Evolutionary conservation across 2,888 invertebrate species (phyloP).

Genomic region (Agriopis aurantiaria): DNA sequence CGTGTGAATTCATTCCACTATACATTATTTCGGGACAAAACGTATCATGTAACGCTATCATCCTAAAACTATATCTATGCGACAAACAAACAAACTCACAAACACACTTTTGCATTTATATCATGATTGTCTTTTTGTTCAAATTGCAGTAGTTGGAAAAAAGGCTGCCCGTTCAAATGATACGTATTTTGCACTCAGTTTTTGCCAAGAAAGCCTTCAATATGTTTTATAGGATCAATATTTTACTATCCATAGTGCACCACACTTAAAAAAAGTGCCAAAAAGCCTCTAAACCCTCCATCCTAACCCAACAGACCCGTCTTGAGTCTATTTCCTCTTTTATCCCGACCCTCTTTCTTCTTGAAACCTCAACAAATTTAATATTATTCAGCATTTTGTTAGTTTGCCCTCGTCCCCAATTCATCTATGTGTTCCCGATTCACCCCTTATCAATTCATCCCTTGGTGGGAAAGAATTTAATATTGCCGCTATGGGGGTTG

Average conservation of each 20-base stretch:
- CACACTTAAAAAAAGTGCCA: constrained; percentile 3
- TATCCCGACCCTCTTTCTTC: constrained; percentile 1
- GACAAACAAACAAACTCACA: too few species aligned
- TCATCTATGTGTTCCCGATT: constrained; percentile 14
- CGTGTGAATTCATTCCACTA: too few species aligned
- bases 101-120: too few species aligned
- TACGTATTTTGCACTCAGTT: not conserved
- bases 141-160: too few species aligned
- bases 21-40: too few species aligned
- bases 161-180: not conserved
- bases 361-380: constrained; percentile 15
- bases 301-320: constrained; percentile 18
- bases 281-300: not conserved
- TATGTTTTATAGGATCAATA: not conserved
- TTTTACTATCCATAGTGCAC: not conserved
- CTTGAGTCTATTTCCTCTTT: constrained; percentile 15
- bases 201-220: not conserved
- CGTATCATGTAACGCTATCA: too few species aligned
- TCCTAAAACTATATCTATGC: too few species aligned
- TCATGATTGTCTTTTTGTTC: too few species aligned
- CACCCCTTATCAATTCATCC: constrained; percentile 28
- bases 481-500: constrained; percentile 14
- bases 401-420: constrained; percentile 24
- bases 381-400: constrained; percentile 40
- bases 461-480: constrained; percentile 39